Conservation (phyloP, 2,113 vertebrate species). For the Stercorarius parasiticus region DNA sequence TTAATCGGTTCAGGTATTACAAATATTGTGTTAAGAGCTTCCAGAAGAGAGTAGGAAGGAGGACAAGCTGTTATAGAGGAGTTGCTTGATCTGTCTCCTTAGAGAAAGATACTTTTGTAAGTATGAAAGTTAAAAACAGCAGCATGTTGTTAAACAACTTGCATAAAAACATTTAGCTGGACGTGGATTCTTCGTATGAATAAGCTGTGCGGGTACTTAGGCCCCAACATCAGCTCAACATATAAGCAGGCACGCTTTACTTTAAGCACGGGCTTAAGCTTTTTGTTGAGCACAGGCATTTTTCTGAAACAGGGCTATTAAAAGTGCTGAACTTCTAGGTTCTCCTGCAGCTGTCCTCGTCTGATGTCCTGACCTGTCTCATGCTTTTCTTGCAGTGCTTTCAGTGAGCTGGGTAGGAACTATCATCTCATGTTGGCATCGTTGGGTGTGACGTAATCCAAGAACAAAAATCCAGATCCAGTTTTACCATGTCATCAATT, state of each 20-base stretch:
- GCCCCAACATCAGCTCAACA: background rate
- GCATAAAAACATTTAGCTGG: background rate
- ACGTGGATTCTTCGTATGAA: background rate
- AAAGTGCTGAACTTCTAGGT: background rate
- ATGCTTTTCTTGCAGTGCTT: slow-evolving; percentile 8
- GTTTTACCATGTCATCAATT: slow-evolving; percentile 62
- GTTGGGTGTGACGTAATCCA: background rate
- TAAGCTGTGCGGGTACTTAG: background rate
- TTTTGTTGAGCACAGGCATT: background rate
- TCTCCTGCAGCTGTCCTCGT: background rate
- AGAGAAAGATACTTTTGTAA: background rate
- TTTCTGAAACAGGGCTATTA: background rate
- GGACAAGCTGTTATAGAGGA: background rate
- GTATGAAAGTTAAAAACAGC: background rate
- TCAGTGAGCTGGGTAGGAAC: slow-evolving; percentile 15
- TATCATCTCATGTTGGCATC: slow-evolving; percentile 58
- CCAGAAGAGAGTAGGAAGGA: background rate
- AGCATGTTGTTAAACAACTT: background rate
- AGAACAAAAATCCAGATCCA: slow-evolving; percentile 35
- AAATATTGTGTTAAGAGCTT: background rate
- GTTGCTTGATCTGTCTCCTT: background rate
- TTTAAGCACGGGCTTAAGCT: background rate
- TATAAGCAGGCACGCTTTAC: background rate
- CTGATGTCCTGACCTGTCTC: background rate
- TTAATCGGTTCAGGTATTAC: background rate